These are phyloP conservation scores for Protaetia brevitarsis DNA, from an alignment of 1,140 invertebrate species.

Conservation along the genomic window DNA sequence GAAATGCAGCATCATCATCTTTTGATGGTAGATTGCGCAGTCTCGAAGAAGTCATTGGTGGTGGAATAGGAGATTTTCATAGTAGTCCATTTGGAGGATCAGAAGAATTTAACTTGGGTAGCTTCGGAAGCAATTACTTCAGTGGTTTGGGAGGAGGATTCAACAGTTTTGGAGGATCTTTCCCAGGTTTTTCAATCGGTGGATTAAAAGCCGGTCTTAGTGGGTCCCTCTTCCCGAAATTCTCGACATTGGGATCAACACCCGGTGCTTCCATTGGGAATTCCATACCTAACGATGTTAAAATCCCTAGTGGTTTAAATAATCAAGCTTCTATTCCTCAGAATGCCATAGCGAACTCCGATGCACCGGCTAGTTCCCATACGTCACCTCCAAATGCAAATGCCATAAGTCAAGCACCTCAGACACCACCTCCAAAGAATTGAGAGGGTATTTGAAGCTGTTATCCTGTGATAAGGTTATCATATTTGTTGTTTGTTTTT, in stretches of 20 bases:
- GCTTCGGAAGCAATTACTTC: not conserved
- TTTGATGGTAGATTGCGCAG: not conserved
- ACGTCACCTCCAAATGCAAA: not conserved
- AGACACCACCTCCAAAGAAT: not conserved
- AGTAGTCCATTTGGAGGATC: not conserved
- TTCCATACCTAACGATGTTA: not conserved
- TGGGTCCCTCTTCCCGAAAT: not conserved
- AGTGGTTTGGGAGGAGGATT: not conserved
- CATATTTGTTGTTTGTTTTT: not conserved
- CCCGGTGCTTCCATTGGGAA: not conserved
- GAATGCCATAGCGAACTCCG: not conserved
- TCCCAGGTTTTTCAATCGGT: not conserved
- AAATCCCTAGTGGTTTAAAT: not conserved
- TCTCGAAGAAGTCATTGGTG: not conserved
- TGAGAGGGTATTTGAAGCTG: not conserved
- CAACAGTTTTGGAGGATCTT: not conserved
- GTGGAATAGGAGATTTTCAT: not conserved
- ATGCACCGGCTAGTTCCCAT: not conserved
- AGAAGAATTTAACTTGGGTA: not conserved
- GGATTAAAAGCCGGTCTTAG: not conserved
- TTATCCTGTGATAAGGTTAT: constrained; percentile 5
- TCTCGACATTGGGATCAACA: not conserved
- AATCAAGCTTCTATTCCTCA: not conserved
- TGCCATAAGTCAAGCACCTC: not conserved
- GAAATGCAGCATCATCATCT: not conserved